Base-by-base conservation (phyloP, 2,888 invertebrate genomes). In the Ashinkailepas kermadecensis region DNA sequence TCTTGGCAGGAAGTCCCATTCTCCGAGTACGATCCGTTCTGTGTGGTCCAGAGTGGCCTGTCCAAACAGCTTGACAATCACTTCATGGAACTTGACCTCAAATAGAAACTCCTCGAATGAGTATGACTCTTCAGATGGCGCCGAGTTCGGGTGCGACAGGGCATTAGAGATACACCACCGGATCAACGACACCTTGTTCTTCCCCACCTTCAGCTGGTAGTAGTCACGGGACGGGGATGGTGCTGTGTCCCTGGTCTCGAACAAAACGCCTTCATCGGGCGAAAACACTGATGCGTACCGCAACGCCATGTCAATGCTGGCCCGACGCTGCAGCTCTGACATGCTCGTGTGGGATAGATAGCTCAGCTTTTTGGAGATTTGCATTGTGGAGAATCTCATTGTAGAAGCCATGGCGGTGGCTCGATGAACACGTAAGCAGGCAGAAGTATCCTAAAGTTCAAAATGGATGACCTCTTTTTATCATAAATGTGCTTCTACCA, bases 121-220 rank as follows among this genome's bases (percentile, higher is more conserved):
- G 10, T 7, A 70, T 25, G 54, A 13, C 54, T 70, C 39, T 18
- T 70, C 15, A 9, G 11, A 12, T 2, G 70, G 70, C 10, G 70
- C 70, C 39, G 70, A 4, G 18, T 70, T 70, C 11, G 70, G n/a
- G 18, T 70, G 70, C 4, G 70, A 70, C 12, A 70, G 70, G 9
- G 70, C 70, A 25, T 70, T 70, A 15, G 70, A 70, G 39, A 70
- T 70, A 18, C 70, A 25, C 70, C 70, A 70, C 39, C 70, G 70
- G 3, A 70, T 54, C 70, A 70, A n/a, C 2, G 70, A 39, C 39
- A 70, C 70, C 15, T 70, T 18, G 25, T 70, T 54, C 18, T 70
- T 70, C 7, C 70, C 70, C 3, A 70, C 70, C 70, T 70, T 70
- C 11, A 70, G 12, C 70, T 70, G 70, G 25, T 70, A 70, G 18